A percentile compares a stretch with the other conserved stretches of the same genome.
phyloP scores from a whole-genome alignment of 1,140 invertebrate species.

The Pantala flavescens region DNA sequence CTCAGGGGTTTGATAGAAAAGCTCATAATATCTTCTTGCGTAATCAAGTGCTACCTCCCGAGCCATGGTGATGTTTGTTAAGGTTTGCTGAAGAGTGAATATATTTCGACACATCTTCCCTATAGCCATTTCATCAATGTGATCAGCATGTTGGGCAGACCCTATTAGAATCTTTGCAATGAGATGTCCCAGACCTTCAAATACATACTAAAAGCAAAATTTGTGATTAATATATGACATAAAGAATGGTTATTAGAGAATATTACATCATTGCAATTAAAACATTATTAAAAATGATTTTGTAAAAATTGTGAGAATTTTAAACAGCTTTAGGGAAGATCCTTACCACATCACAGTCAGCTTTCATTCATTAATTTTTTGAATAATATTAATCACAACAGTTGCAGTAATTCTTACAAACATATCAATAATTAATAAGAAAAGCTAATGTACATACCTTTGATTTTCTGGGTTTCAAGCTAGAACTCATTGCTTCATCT shows the following conservation, averaged over 20 bases:
- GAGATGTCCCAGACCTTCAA: conserved; percentile 83
- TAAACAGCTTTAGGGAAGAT: too few species aligned
- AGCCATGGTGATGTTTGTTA: conserved; percentile 73
- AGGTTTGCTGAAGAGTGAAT: conserved; percentile 72
- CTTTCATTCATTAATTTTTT: too few species aligned
- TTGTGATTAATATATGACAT: too few species aligned
- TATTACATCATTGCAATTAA: conserved; percentile 14
- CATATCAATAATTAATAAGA: too few species aligned
- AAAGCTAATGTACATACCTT: conserved; percentile 46
- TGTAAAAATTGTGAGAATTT: too few species aligned
- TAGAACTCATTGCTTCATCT: conserved; percentile 64
- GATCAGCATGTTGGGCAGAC: conserved; percentile 64
- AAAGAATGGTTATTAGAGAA: conserved; percentile 3
- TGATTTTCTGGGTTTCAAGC: conserved; percentile 63
- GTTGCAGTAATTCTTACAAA: too few species aligned
- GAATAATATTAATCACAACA: too few species aligned
- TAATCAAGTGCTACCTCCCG: conserved; percentile 77
- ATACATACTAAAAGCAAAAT: conserved; percentile 65
- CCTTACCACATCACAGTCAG: too few species aligned
- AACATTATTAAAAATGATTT: background rate
- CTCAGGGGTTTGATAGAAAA: conserved; percentile 74
- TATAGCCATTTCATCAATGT: conserved; percentile 68
- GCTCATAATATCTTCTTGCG: conserved; percentile 78
- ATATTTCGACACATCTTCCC: conserved; percentile 78
- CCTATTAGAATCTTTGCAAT: conserved; percentile 77